Evolutionary conservation across 2,888 invertebrate species (phyloP).

Genomic region (Apantesis nais): DNA sequence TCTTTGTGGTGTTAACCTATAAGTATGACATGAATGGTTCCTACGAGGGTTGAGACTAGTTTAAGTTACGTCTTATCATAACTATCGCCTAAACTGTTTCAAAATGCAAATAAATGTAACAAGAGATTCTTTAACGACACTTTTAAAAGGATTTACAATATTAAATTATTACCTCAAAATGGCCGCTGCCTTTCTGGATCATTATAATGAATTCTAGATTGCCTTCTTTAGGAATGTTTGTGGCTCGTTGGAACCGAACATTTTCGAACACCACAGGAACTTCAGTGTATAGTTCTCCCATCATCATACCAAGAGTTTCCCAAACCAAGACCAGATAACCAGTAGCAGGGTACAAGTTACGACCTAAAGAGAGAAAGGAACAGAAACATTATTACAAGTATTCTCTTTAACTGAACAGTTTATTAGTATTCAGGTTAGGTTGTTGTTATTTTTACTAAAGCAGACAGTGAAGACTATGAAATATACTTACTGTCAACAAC

Average conservation of each 20-base stretch:
- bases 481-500: slow-evolving; percentile 90
- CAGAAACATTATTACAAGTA: neutral
- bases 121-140: neutral
- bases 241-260: slow-evolving; percentile 93
- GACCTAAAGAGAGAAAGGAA: slow-evolving; percentile 69
- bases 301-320: slow-evolving; percentile 91
- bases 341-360: slow-evolving; percentile 94
- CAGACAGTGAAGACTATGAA: neutral
- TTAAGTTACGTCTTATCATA: no score
- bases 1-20: no score
- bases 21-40: no score
- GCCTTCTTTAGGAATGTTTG: slow-evolving; percentile 90
- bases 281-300: slow-evolving; percentile 88
- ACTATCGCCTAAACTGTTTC: no score
- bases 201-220: slow-evolving; percentile 87
- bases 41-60: neutral
- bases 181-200: slow-evolving; percentile 89
- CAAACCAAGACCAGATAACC: slow-evolving; percentile 91
- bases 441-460: no score
- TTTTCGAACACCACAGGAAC: slow-evolving; percentile 94
- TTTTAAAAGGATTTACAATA: no score
- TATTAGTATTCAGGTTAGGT: neutral
- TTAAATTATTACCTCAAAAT: slow-evolving; percentile 88
- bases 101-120: no score
- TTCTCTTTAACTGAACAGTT: neutral